phyloP scores from a whole-genome alignment of 2,797 vertebrate genomes.

The Carcharodon carcharias region DNA sequence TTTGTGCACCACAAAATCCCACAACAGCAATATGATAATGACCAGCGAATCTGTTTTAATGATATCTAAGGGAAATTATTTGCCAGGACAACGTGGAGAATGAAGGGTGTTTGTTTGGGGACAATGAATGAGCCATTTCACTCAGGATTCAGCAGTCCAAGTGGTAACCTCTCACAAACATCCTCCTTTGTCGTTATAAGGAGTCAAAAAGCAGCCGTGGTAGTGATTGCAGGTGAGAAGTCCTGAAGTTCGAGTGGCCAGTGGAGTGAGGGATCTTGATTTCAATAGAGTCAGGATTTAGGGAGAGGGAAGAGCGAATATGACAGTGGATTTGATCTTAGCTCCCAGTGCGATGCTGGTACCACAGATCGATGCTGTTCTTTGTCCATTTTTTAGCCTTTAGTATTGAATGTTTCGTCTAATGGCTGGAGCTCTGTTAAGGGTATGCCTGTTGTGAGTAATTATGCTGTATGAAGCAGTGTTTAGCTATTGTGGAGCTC shows the following conservation, averaged over 20 bases:
- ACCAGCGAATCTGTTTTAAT: neutral
- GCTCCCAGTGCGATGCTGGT: neutral
- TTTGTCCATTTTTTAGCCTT: neutral
- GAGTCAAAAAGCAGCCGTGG: neutral
- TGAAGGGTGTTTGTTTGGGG: neutral
- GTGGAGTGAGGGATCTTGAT: neutral
- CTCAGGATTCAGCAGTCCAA: neutral
- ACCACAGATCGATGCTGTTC: neutral
- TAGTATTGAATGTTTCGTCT: neutral
- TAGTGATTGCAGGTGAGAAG: neutral
- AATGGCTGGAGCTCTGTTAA: too few species aligned
- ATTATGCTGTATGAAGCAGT: neutral
- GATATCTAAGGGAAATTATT: neutral
- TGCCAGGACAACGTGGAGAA: neutral
- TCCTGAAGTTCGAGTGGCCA: neutral
- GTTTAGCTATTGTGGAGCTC: neutral
- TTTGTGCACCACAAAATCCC: neutral
- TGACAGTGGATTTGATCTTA: neutral
- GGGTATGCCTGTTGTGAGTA: neutral
- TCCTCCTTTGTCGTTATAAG: neutral
- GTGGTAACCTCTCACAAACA: neutral
- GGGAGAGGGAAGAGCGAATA: neutral
- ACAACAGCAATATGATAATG: neutral
- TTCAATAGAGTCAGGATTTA: neutral
- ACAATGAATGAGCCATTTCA: neutral